These are phyloP conservation scores for Beaufortia kweichowensis DNA, from an alignment of 2,113 vertebrate genomes.

Conservation along the genomic window DNA sequence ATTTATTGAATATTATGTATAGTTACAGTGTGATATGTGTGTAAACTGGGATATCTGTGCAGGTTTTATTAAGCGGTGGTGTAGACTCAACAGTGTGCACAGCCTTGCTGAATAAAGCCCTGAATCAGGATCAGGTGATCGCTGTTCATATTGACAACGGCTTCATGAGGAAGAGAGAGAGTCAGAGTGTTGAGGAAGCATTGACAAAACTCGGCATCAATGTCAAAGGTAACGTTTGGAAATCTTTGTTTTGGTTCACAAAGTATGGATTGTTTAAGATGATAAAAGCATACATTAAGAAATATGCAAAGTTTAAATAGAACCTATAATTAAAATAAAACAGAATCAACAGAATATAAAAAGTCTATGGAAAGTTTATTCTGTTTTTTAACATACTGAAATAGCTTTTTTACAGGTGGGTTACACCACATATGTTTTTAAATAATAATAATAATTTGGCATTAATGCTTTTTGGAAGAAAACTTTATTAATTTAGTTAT, in stretches of 20 bases:
- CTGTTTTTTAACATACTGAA: too few relatives aligned
- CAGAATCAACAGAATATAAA: too few relatives aligned
- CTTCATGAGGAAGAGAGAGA: constrained; percentile 97
- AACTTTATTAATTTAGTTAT: too few relatives aligned
- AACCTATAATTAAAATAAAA: too few relatives aligned
- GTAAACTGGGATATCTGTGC: neutral
- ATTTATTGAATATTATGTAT: neutral
- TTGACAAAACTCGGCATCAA: constrained; percentile 95
- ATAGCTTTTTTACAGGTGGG: too few relatives aligned
- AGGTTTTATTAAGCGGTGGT: constrained; percentile 95
- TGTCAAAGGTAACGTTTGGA: constrained; percentile 84
- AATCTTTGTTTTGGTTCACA: neutral
- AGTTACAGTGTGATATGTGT: neutral
- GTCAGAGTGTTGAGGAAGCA: constrained; percentile 94
- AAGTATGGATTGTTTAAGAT: neutral
- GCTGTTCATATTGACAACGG: constrained; percentile 98
- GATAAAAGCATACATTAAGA: neutral
- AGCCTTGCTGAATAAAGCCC: constrained; percentile 92
- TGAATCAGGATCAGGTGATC: constrained; percentile 92
- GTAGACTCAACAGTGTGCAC: constrained; percentile 98
- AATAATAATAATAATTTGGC: too few relatives aligned
- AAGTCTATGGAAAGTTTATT: too few relatives aligned
- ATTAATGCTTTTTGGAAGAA: too few relatives aligned
- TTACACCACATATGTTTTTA: too few relatives aligned
- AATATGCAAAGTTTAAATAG: too few relatives aligned